Percentiles rank a stretch among this genome's conserved stretches.
These are phyloP conservation scores for Harmothoe impar DNA, from an alignment of 2,888 invertebrate species.

Conservation along the genomic window DNA sequence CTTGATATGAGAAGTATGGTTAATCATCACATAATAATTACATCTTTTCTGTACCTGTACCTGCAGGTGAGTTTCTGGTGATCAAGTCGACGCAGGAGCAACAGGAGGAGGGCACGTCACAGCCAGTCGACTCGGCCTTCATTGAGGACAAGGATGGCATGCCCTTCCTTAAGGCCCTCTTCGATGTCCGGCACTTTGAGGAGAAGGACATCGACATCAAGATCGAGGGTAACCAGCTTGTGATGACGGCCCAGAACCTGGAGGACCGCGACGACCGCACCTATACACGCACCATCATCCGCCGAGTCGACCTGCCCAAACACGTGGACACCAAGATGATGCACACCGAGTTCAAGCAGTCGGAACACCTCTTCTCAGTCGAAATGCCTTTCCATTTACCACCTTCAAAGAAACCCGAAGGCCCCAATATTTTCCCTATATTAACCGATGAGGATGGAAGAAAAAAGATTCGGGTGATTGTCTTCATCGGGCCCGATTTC, in stretches of 20 bases:
- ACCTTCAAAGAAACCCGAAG: slow-evolving; percentile 68
- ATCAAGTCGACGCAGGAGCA: slow-evolving; percentile 73
- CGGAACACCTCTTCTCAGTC: slow-evolving; percentile 68
- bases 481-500: slow-evolving; percentile 71
- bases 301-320: slow-evolving; percentile 71
- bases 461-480: slow-evolving; percentile 69
- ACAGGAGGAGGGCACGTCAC: slow-evolving; percentile 70
- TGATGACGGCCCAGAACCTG: slow-evolving; percentile 40
- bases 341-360: slow-evolving; percentile 69
- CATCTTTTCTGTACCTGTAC: too few species aligned
- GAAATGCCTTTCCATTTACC: slow-evolving; percentile 74
- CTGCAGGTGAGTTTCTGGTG: slow-evolving; percentile 69
- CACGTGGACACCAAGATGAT: slow-evolving; percentile 71
- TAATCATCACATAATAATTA: too few species aligned
- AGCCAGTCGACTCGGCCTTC: slow-evolving; percentile 73
- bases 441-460: slow-evolving; percentile 68
- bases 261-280: slow-evolving; percentile 69
- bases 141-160: slow-evolving; percentile 72
- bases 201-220: slow-evolving; percentile 69
- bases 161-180: slow-evolving; percentile 72
- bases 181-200: slow-evolving; percentile 72
- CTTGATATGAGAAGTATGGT: too few species aligned
- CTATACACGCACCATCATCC: slow-evolving; percentile 72
- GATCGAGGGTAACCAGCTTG: slow-evolving; percentile 49
- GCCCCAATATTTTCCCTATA: slow-evolving; percentile 71